Conservation (phyloP, 2,888 invertebrate genomes). For the Chamaedrilus cognettii region DNA sequence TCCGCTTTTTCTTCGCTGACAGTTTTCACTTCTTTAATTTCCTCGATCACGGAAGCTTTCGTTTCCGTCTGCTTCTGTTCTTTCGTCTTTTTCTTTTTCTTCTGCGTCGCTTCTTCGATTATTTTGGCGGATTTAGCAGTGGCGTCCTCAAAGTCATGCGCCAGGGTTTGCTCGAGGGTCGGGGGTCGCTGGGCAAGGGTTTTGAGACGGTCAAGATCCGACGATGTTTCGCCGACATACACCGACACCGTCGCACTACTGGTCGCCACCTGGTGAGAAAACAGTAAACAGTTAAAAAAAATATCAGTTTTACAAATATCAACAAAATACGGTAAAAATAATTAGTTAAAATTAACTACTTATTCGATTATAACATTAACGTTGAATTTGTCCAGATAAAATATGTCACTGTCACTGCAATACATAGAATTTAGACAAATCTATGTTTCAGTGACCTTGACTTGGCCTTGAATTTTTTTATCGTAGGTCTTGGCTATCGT, state of each 20-base stretch:
- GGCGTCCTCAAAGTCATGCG: background rate
- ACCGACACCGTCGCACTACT: conserved; percentile 8
- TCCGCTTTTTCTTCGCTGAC: background rate
- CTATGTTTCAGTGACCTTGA: no score
- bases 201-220: background rate
- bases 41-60: background rate
- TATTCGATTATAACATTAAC: no score
- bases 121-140: background rate
- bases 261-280: background rate
- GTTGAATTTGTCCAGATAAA: no score
- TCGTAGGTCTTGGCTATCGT: no score
- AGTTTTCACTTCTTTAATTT: background rate
- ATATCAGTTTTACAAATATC: no score
- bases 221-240: background rate
- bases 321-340: no score
- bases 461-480: no score
- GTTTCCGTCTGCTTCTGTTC: background rate
- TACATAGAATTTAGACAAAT: no score
- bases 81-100: background rate
- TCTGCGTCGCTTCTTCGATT: background rate
- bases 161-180: background rate
- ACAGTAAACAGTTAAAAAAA: no score
- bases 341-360: no score
- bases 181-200: background rate
- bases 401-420: no score